Evolutionary conservation across 2,113 vertebrate genomes (phyloP), one percentile per base, ranked within the genome.

Genomic region (Muntiacus reevesi): DNA sequence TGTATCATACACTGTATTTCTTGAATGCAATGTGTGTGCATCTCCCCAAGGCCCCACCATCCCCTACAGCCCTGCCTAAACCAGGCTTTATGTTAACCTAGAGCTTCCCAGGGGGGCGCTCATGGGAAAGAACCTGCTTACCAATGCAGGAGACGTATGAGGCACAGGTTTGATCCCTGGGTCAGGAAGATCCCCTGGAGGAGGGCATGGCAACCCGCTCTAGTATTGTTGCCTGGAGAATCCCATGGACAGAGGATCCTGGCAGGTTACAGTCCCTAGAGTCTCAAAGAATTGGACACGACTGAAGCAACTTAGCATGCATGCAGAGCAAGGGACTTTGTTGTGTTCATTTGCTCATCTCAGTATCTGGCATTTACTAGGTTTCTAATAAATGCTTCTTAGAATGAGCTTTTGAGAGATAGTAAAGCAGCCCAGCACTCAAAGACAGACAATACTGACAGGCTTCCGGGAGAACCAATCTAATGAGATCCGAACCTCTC

Each of bases 401-500:
- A 3, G 23, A 62, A 74, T 81, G 87, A 91, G 2, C 11, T 83
- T 60, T 88, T 43, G 43, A 71, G 50, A 79, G 76, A 79, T 8
- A 59, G 0, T 60, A 11, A 84, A 36, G 60, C 57, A 95, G 0
- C 50, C 30, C 67, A 50, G 40, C 2, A n/a, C 12, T 81, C 43
- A 60, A 33, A 91, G n/a, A 84, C 25, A 27, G 36, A 11, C 54
- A 36, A 16, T 85, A 81, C 45, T 40, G 25, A 50, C 6, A 83
- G 4, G 43, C 47, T 13, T 71, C 25, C 7, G 21, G 50, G n/a
- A 74, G 62, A 83, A 40, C 15, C 25, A 40, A 17, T 40, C 33
- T 47, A 45, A 55, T 8, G 30, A 64, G 7, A 36, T 52, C 1
- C 1, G 0, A 4, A 13, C 4, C 0, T 54, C 15, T 54, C 27